phyloP scores from a whole-genome alignment of 2,113 vertebrate species.

The Bungarus multicinctus region DNA sequence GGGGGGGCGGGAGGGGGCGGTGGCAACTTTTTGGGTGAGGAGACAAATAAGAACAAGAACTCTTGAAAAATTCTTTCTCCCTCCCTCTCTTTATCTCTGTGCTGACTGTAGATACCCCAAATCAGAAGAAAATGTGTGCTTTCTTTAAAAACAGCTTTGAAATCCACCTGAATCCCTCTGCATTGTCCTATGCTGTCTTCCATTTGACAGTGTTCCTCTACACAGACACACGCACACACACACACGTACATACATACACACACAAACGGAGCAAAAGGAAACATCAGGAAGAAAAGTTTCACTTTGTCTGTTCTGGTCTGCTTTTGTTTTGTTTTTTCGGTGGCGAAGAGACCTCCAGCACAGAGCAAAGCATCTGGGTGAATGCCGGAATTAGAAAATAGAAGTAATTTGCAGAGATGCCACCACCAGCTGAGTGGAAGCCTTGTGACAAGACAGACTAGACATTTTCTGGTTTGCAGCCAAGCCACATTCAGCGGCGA shows the following conservation, averaged over 20 bases:
- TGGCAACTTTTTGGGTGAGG: accelerated
- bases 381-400: not conserved
- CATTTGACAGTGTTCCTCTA: not conserved
- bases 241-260: accelerated
- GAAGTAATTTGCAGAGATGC: not conserved
- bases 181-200: not conserved
- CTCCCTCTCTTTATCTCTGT: not conserved
- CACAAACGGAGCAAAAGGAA: not conserved
- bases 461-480: constrained; percentile 45
- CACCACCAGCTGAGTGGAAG: not conserved
- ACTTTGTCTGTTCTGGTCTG: not conserved
- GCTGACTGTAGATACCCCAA: not conserved
- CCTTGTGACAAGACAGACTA: not conserved
- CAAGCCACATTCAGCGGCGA: constrained; percentile 17
- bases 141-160: constrained; percentile 7
- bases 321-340: not conserved
- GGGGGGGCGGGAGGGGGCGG: not conserved
- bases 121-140: not conserved
- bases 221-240: not conserved
- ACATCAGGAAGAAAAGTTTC: not conserved
- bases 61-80: not conserved
- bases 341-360: not conserved
- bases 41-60: not conserved
- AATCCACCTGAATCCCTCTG: constrained; percentile 1
- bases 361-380: not conserved